These are phyloP conservation scores for Paracentrotus lividus DNA, from an alignment of 53 echinoderm and acorn worm species.

Conservation along the genomic window DNA sequence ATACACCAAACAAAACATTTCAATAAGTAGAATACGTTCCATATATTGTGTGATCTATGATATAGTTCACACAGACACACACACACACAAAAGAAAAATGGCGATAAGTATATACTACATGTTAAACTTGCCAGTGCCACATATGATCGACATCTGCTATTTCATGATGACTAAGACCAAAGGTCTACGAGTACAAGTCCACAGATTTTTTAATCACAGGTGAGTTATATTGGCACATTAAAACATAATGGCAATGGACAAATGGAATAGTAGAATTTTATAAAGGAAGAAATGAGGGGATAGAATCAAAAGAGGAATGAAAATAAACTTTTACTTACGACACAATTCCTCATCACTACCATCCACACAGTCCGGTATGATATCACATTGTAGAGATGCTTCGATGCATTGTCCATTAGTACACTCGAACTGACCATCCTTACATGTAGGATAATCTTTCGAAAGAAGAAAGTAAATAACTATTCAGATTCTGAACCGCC, in stretches of 20 bases:
- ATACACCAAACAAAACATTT: too few relatives aligned
- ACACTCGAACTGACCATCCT: conserved; percentile 39
- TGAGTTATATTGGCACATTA: neutral
- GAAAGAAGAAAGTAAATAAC: neutral
- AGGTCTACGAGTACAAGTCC: too few relatives aligned
- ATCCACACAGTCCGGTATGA: conserved; percentile 80
- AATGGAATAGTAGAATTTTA: neutral
- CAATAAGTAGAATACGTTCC: too few relatives aligned
- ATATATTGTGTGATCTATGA: too few relatives aligned
- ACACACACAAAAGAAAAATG: too few relatives aligned
- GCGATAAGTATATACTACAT: too few relatives aligned
- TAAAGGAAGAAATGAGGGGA: neutral
- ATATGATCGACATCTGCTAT: too few relatives aligned
- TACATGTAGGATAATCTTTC: conserved; percentile 18
- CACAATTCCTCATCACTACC: conserved; percentile 86
- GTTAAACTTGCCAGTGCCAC: too few relatives aligned
- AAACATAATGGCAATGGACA: neutral
- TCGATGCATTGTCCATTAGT: conserved; percentile 60
- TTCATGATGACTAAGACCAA: too few relatives aligned
- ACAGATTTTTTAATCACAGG: too few relatives aligned
- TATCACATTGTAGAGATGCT: conserved; percentile 74
- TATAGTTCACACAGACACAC: too few relatives aligned
- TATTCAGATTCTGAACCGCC: too few relatives aligned
- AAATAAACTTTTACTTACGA: conserved; percentile 66
- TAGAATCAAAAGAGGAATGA: neutral